These are phyloP conservation scores for Ornithoptera priamus DNA, from an alignment of 2,888 invertebrate species.

Conservation along the genomic window DNA sequence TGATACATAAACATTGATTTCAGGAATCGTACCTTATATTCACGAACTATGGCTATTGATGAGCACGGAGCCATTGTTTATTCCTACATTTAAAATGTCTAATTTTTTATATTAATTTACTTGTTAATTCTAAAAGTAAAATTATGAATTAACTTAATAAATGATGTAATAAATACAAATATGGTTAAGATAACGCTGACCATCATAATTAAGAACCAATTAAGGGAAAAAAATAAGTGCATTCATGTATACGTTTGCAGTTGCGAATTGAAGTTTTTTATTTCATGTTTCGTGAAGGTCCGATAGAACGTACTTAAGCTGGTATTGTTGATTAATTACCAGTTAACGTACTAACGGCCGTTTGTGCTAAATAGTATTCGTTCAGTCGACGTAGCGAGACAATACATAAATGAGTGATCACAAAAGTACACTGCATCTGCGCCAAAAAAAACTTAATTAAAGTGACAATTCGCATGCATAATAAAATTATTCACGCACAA, in stretches of 20 bases:
- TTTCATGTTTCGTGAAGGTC: neutral
- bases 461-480: slow-evolving; percentile 71
- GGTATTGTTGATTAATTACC: neutral
- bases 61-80: neutral
- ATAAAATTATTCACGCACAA: slow-evolving; percentile 70
- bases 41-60: too few species aligned
- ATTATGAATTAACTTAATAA: neutral
- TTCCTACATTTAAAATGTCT: neutral
- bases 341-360: slow-evolving; percentile 16
- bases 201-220: neutral
- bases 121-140: neutral
- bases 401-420: slow-evolving; percentile 56
- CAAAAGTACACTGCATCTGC: slow-evolving; percentile 66
- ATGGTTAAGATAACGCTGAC: neutral
- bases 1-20: too few species aligned
- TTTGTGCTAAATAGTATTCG: slow-evolving; percentile 55
- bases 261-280: neutral
- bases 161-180: neutral
- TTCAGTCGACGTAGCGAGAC: slow-evolving; percentile 55
- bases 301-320: neutral
- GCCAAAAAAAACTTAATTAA: slow-evolving; percentile 74
- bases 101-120: neutral
- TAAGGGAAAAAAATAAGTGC: neutral
- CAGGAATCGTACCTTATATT: too few species aligned
- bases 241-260: neutral